Conservation (phyloP, 2,888 invertebrate species). For the Heteromurus nitidus region DNA sequence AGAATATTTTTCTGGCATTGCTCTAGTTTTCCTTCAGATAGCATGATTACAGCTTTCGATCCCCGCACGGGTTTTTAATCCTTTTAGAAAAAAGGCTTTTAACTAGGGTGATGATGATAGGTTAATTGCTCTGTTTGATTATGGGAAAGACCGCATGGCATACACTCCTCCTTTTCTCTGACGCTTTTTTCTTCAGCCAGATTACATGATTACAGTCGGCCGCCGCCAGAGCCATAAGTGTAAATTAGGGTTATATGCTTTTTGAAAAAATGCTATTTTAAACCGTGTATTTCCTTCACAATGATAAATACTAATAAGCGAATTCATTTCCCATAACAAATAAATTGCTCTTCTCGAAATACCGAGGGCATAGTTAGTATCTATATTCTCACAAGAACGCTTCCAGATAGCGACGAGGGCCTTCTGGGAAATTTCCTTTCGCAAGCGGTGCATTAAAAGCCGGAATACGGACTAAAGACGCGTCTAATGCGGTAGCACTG, state of each 20-base stretch:
- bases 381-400: neutral
- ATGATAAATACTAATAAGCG: neutral
- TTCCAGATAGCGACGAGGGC: too few relatives aligned
- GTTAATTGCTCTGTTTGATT: constrained; percentile 59
- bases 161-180: neutral
- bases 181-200: too few relatives aligned
- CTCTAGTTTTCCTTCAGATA: too few relatives aligned
- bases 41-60: too few relatives aligned
- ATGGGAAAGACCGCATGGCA: neutral
- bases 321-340: neutral
- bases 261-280: neutral
- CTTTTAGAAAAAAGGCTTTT: constrained; percentile 13
- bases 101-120: constrained; percentile 63
- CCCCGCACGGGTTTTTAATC: neutral
- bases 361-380: neutral
- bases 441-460: constrained; percentile 15
- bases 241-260: constrained; percentile 3
- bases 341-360: neutral
- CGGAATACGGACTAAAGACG: neutral
- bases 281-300: too few relatives aligned
- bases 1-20: neutral
- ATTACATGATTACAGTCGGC: neutral
- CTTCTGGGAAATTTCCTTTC: constrained; percentile 25
- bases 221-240: constrained; percentile 18
- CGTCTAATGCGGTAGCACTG: neutral